These are phyloP conservation scores for Capitulum mitella DNA, from an alignment of 2,888 invertebrate genomes.

Conservation along the genomic window DNA sequence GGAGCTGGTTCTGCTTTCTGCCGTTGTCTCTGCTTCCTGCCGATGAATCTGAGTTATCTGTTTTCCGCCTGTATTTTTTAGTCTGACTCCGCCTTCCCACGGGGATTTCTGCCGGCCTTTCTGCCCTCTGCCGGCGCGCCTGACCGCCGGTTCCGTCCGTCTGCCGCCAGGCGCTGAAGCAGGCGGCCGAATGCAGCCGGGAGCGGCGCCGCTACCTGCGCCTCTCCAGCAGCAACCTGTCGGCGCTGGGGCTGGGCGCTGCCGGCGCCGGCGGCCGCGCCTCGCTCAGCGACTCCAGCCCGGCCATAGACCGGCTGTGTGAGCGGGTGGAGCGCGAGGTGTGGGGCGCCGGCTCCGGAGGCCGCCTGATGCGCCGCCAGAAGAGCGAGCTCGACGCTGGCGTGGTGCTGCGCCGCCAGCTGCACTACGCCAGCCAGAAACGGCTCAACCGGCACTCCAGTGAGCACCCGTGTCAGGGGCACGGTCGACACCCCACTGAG, in stretches of 20 bases:
- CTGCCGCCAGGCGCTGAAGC: conserved; percentile 5
- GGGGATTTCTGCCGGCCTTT: too few relatives aligned
- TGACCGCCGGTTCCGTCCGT: too few relatives aligned
- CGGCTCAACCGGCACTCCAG: conserved; percentile 3
- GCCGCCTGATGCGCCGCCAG: conserved; percentile 3
- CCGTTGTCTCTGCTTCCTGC: too few relatives aligned
- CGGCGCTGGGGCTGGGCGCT: background rate
- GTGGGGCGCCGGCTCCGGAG: conserved; percentile 1
- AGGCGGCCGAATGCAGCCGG: background rate
- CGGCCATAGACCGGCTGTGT: conserved; percentile 17
- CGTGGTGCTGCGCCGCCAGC: background rate
- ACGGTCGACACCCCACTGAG: too few relatives aligned
- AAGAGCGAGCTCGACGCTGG: conserved; percentile 7
- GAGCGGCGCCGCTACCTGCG: conserved; percentile 12
- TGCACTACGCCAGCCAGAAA: conserved; percentile 21
- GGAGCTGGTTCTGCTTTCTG: too few relatives aligned
- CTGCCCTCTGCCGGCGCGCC: background rate
- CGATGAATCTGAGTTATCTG: too few relatives aligned
- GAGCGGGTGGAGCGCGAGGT: conserved; percentile 18
- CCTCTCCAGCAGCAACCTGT: background rate
- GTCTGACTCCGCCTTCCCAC: too few relatives aligned
- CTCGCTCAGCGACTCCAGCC: background rate
- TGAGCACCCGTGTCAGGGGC: too few relatives aligned
- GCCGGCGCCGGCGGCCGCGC: background rate
- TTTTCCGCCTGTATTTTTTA: too few relatives aligned